A percentile compares a stretch with the other conserved stretches of the same genome.
These are phyloP conservation scores for Stegodyphus dumicola DNA, from an alignment of 1,140 invertebrate species.

Conservation along the genomic window DNA sequence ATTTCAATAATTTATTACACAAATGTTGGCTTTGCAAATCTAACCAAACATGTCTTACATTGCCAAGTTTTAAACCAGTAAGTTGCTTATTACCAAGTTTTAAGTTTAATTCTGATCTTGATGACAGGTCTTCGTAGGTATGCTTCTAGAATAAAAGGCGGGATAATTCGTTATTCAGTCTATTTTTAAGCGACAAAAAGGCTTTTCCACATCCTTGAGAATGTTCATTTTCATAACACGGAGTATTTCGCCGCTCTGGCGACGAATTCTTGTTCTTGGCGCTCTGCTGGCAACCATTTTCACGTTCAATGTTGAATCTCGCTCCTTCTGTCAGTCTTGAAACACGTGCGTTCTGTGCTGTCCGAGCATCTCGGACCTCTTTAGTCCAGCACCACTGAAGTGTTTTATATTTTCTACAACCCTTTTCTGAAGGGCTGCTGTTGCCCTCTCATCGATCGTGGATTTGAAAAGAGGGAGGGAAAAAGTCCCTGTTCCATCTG, in stretches of 20 bases:
- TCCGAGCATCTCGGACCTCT: no score
- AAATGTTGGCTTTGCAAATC: no score
- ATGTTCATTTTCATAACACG: conserved; percentile 11
- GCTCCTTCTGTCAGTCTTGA: conserved; percentile 20
- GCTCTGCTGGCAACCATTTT: conserved; percentile 8
- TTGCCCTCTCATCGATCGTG: neutral
- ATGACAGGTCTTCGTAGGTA: no score
- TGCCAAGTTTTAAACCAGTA: no score
- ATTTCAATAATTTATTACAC: no score
- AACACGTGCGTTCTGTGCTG: conserved; percentile 6
- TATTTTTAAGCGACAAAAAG: conserved; percentile 41
- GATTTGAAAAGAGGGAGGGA: neutral
- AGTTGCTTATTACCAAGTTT: no score
- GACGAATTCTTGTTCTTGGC: neutral
- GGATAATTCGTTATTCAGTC: conserved; percentile 21
- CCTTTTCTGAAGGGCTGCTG: neutral
- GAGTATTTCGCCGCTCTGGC: conserved; percentile 24
- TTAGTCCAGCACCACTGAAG: neutral
- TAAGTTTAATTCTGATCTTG: no score
- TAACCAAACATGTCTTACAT: no score
- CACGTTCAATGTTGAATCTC: conserved; percentile 20
- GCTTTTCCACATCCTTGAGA: conserved; percentile 19
- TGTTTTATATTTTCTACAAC: neutral
- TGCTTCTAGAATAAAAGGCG: neutral
- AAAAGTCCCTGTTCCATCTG: neutral